Evolutionary conservation across 2,113 vertebrate species (phyloP).

Genomic region (Bubalus kerabau): DNA sequence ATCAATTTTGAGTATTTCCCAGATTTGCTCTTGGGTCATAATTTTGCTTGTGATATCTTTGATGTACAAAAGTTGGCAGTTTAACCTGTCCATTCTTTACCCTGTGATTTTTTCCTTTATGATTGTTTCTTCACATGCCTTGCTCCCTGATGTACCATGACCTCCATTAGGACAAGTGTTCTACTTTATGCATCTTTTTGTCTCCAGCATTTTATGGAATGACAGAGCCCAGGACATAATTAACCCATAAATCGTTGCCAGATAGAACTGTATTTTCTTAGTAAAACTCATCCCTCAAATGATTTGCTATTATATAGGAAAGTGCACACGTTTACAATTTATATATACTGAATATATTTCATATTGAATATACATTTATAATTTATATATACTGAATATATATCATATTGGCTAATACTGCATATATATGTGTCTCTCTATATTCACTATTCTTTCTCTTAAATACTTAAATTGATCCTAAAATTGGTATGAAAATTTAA

Average conservation of each 20-base stretch:
- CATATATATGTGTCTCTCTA: neutral
- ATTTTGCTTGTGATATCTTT: neutral
- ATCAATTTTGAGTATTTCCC: neutral
- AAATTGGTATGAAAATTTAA: neutral
- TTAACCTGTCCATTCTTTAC: neutral
- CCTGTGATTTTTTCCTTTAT: neutral
- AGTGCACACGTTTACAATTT: neutral
- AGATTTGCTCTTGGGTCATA: neutral
- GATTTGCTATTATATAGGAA: neutral
- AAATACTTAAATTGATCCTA: neutral
- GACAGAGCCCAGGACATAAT: neutral
- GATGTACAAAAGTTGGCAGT: neutral
- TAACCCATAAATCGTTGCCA: neutral
- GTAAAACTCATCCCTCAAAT: neutral
- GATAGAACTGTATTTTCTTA: neutral
- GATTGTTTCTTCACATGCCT: neutral
- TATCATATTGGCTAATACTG: neutral
- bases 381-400: neutral
- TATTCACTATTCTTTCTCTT: neutral
- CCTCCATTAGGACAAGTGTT: neutral
- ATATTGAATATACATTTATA: neutral
- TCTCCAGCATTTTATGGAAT: neutral
- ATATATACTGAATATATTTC: neutral
- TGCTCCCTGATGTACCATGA: neutral
- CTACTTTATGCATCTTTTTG: neutral